Evolutionary conservation across 2,113 vertebrate species (phyloP).

Genomic region (Zootoca vivipara): DNA sequence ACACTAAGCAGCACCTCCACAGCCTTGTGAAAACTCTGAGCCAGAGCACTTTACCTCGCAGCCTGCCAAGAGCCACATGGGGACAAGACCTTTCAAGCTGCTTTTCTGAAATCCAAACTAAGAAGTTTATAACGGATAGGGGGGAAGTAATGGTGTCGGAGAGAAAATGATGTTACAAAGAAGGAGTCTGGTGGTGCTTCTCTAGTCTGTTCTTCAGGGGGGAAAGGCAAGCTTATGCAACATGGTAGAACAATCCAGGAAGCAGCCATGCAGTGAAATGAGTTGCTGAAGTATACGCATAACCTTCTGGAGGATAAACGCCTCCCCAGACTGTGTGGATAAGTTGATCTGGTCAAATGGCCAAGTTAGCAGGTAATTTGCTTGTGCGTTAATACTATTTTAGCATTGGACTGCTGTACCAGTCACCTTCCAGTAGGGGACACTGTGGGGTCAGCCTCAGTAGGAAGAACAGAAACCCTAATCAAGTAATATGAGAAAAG

Average conservation of each 20-base stretch:
- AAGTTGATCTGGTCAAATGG: background rate
- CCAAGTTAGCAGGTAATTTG: background rate
- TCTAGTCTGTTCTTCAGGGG: background rate
- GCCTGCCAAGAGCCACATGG: constrained; percentile 69
- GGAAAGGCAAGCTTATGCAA: constrained; percentile 19
- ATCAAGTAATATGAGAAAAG: constrained; percentile 46
- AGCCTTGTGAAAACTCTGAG: constrained; percentile 67
- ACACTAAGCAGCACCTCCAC: constrained; percentile 74
- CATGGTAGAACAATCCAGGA: background rate
- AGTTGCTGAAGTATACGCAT: constrained; percentile 1
- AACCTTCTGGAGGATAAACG: background rate
- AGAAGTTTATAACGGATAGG: constrained; percentile 65
- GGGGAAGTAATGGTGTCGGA: constrained; percentile 14
- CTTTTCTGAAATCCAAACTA: constrained; percentile 67
- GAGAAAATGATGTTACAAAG: constrained; percentile 15
- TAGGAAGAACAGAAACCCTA: background rate
- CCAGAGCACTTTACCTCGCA: constrained; percentile 68
- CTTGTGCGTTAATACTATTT: constrained; percentile 1
- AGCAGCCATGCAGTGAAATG: background rate
- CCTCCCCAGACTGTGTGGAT: background rate
- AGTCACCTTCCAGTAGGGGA: constrained; percentile 58
- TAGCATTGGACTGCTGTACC: background rate
- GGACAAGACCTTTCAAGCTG: constrained; percentile 72
- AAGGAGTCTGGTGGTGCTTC: constrained; percentile 15
- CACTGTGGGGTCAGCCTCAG: constrained; percentile 59